Percentiles rank a stretch among this genome's conserved stretches.
phyloP scores from a whole-genome alignment of 2,888 invertebrate species.

The Noctua janthina region DNA sequence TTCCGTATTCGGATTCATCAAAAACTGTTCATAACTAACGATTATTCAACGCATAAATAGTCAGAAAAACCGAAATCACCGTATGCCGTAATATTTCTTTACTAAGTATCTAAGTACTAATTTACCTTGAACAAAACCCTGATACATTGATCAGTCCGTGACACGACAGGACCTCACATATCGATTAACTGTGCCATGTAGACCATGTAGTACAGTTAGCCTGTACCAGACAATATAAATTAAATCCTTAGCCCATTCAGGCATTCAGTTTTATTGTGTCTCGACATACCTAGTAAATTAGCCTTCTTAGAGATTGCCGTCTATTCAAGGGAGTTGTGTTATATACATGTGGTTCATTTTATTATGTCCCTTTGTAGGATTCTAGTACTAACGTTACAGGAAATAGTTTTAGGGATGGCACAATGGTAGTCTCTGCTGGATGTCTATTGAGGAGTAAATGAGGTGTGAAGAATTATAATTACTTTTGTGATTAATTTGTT shows the following conservation, averaged over 20 bases:
- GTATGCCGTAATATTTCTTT: neutral
- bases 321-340: conserved; percentile 5
- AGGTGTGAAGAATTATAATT: conserved; percentile 10
- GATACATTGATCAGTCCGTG: neutral
- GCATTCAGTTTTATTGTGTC: conserved; percentile 32
- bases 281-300: conserved; percentile 49
- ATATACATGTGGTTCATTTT: neutral
- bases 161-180: conserved; percentile 4
- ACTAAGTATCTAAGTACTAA: neutral
- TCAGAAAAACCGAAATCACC: neutral
- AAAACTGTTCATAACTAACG: neutral
- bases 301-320: conserved; percentile 14
- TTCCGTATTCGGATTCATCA: neutral
- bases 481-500: neutral
- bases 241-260: conserved; percentile 9
- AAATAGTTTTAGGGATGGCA: neutral
- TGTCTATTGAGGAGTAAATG: conserved; percentile 21
- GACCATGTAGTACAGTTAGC: conserved; percentile 11
- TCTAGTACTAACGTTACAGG: neutral
- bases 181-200: conserved; percentile 4
- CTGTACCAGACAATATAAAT: conserved; percentile 38
- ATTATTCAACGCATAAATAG: neutral
- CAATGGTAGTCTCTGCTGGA: conserved; percentile 12
- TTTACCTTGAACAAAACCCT: neutral
- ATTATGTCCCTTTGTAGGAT: conserved; percentile 22